A percentile compares a stretch with the other conserved stretches of the same genome.
phyloP scores from a whole-genome alignment of 35 echinoderm and acorn worm genomes.

The Anneissia japonica region DNA sequence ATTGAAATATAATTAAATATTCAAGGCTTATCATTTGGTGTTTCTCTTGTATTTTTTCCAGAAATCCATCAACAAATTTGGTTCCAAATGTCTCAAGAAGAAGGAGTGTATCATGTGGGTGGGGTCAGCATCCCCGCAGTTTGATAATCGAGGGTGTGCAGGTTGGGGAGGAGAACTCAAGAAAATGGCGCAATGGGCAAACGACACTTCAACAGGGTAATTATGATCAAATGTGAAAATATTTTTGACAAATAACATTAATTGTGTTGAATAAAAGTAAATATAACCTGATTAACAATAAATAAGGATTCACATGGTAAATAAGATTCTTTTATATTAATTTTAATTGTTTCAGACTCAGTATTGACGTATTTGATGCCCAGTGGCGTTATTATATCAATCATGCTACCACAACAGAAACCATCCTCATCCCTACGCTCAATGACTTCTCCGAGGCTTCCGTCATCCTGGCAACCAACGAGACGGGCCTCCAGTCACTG shows the following conservation, averaged over 20 bases:
- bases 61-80: slow-evolving; percentile 57
- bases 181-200: slow-evolving; percentile 39
- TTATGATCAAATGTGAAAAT: too few relatives aligned
- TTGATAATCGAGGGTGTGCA: slow-evolving; percentile 96
- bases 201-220: background rate
- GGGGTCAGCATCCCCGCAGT: slow-evolving; percentile 73
- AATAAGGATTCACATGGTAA: too few relatives aligned
- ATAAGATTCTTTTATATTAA: too few relatives aligned
- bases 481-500: slow-evolving; percentile 11
- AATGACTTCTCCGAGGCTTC: slow-evolving; percentile 95
- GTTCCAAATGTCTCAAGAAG: slow-evolving; percentile 35
- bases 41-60: slow-evolving; percentile 5
- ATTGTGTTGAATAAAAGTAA: too few relatives aligned
- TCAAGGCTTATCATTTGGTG: background rate
- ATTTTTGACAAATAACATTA: too few relatives aligned
- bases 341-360: background rate
- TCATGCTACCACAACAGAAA: slow-evolving; percentile 34
- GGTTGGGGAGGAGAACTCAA: slow-evolving; percentile 75
- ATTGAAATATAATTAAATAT: too few relatives aligned
- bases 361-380: slow-evolving; percentile 23
- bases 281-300: too few relatives aligned
- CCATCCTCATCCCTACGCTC: slow-evolving; percentile 67
- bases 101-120: slow-evolving; percentile 64
- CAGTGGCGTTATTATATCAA: slow-evolving; percentile 70
- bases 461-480: slow-evolving; percentile 41